Evolutionary conservation across 2,888 invertebrate species (phyloP), one percentile per base, ranked within the genome.

Genomic region (Polydesmus complanatus): DNA sequence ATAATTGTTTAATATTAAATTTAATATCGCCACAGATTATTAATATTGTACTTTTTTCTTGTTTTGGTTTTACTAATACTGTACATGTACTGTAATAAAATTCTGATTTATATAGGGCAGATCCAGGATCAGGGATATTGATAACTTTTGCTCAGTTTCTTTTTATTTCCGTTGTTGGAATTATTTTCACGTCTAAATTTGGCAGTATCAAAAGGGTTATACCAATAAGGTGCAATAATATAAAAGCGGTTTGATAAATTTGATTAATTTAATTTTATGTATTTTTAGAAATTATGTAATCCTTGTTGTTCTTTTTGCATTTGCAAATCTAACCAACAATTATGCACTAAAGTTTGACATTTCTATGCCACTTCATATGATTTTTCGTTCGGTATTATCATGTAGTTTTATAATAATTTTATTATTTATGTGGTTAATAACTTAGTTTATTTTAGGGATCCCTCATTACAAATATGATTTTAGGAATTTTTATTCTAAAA

Each of bases 331-430:
- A 0, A 84, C 87, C 64, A 92, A 92, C 71, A 98, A 97, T 73
- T 91, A 91, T 78, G 95, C 95, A 0, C 89, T 97, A 70, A 85
- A 88, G 73, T 97, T 93, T 71, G 92, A 96, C 73, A 94, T 98
- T 70, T 85, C 97, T 0, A 95, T 98, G 85, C 96, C 97, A 0
- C 77, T 98, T 54, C 97, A 97, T 72, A 95, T 97, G 88, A 97
- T 98, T 72, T 98, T 98, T 74, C 81, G 96, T 78, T 86, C 96
- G 61, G 88, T 88, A 77, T 80, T 82, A 71, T 53, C 19, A n/a
- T n/a, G 2, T 56, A 56, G 23, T 37, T 54, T 22, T 21, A 18
- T 47, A 5, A 8, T 3, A 37, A 18, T 18, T 37, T 22, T 18
- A 23, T 51, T n/a, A 48, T 51, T 22, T 11, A 48, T 60, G 59